Base-by-base conservation (phyloP, 2,888 invertebrate species). In the Agrotis ipsilon region DNA sequence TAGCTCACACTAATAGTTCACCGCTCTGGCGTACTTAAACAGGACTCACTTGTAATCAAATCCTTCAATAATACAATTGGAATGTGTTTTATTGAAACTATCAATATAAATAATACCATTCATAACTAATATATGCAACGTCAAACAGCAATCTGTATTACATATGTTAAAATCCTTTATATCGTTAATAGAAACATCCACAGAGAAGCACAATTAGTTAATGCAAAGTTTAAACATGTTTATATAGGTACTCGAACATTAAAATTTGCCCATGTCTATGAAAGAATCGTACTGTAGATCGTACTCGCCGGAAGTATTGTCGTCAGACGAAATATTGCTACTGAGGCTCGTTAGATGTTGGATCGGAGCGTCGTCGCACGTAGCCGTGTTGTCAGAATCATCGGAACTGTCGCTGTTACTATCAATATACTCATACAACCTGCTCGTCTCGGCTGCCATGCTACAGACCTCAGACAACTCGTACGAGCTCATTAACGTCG, bases 211-310 rank as follows among this genome's bases (percentile, higher is more conserved):
- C 87, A 88, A 86, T 78, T 88, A 87, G 84, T 82, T 86, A 84
- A 83, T 82, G 85, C 78, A 77, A 86, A 83, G 72, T 82, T 78
- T 73, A 82, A 85, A 87, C 70, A 87, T 86, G 78, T 77, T 63
- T 58, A 71, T 62, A 72, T 82, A 85, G 73, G 74, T 86, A 74
- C 16, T 80, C 58, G 83, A 83, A 84, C 83, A 74, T 87, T 85
- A 96, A 90, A 96, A 96, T 85, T 96, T 95, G 72, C 96, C 96
- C 95, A 96, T 96, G 88, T 96, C 96, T 88, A 96, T 93, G 87
- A 95, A 95, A 80, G 96, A 96, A 86, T 96, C 96, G 81, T 96
- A 96, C 81, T 96, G 96, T 60, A 95, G 86, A 80, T 96, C 96
- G 78, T 92, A 93, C 84, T 95, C 95, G 72, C 91, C 91, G 48